A percentile compares a stretch with the other conserved stretches of the same genome.
These are phyloP conservation scores for Seira ritae DNA, from an alignment of 2,888 invertebrate species.

Conservation along the genomic window DNA sequence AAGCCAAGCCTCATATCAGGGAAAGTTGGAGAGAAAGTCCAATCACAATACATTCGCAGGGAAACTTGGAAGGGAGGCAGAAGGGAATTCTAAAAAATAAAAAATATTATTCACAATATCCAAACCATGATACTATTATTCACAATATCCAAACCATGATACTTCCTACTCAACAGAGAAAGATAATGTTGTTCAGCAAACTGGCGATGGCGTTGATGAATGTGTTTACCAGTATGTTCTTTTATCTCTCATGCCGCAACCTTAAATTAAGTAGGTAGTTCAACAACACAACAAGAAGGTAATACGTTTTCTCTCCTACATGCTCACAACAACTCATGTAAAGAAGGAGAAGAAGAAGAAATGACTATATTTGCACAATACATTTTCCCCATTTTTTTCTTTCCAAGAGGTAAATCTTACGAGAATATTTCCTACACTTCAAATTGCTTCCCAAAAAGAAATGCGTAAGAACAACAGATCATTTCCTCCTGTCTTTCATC, in stretches of 20 bases:
- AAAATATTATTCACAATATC: conserved; percentile 9
- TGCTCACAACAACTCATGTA: too few relatives aligned
- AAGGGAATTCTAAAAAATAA: neutral
- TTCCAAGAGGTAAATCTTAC: too few relatives aligned
- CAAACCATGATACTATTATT: conserved; percentile 33
- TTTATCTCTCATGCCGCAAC: conserved; percentile 32
- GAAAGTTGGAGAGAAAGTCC: too few relatives aligned
- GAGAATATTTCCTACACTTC: too few relatives aligned
- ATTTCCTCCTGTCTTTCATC: too few relatives aligned
- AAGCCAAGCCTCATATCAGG: too few relatives aligned
- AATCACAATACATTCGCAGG: too few relatives aligned
- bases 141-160: conserved; percentile 33
- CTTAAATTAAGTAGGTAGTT: conserved; percentile 22
- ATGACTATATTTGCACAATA: neutral
- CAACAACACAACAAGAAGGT: too few relatives aligned
- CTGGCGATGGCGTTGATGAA: conserved; percentile 63
- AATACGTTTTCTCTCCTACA: too few relatives aligned
- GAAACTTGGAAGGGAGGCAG: neutral
- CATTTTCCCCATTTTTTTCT: neutral
- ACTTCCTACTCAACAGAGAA: conserved; percentile 26
- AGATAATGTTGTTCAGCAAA: conserved; percentile 55
- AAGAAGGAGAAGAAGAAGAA: neutral
- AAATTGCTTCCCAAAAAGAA: too few relatives aligned
- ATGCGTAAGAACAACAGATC: too few relatives aligned
- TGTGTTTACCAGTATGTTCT: conserved; percentile 36